A percentile compares a stretch with the other conserved stretches of the same genome.
Evolutionary conservation across 1,140 invertebrate species (phyloP).

Genomic region (Psix sp.): DNA sequence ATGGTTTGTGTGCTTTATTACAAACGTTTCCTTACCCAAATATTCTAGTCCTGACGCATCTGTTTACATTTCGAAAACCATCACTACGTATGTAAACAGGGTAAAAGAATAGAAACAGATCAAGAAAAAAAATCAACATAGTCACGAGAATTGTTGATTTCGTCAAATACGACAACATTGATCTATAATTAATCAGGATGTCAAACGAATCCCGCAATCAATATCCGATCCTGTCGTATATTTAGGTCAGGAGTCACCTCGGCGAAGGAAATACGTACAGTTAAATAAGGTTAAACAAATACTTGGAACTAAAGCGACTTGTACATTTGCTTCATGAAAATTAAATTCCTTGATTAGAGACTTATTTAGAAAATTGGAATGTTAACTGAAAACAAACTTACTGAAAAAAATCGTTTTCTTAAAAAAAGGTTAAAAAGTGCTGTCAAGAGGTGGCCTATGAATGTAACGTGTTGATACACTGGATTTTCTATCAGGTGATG

Average conservation of each 20-base stretch:
- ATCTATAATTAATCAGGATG: constrained; percentile 20
- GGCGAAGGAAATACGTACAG: constrained; percentile 7
- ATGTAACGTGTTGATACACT: constrained; percentile 13
- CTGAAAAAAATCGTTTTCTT: background rate
- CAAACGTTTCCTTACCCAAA: constrained; percentile 49
- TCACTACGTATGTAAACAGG: constrained; percentile 2
- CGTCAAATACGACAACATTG: constrained; percentile 24
- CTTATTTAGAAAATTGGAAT: too few relatives aligned
- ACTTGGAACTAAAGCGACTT: background rate
- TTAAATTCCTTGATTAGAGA: constrained; percentile 19
- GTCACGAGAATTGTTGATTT: background rate
- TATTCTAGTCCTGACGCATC: constrained; percentile 12
- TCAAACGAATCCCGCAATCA: constrained; percentile 1
- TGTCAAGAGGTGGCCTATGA: background rate
- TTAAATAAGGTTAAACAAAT: constrained; percentile 37
- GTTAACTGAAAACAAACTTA: background rate
- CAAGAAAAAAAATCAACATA: background rate
- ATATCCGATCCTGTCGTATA: constrained; percentile 17
- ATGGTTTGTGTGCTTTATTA: constrained; percentile 49
- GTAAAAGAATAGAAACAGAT: constrained; percentile 6
- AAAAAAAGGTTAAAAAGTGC: background rate
- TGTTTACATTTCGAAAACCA: constrained; percentile 16
- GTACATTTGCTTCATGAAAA: constrained; percentile 13
- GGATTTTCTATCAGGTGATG: background rate
- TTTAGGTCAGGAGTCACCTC: constrained; percentile 27